Conservation (phyloP, 2,888 invertebrate species). For the Synergus umbraculus region DNA sequence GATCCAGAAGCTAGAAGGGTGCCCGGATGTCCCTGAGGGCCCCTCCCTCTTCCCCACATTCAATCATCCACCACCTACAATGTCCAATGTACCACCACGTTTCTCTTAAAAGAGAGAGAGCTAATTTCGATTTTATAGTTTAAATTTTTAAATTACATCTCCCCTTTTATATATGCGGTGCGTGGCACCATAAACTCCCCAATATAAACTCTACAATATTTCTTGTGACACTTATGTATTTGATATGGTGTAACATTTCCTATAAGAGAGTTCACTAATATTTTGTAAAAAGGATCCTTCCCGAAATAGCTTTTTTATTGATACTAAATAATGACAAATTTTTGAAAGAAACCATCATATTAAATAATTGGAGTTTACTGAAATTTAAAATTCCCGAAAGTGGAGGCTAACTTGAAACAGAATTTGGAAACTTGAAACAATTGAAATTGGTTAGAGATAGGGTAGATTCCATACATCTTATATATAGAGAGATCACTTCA, state of each 20-base stretch:
- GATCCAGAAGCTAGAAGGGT: conserved; percentile 66
- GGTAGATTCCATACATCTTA: background rate
- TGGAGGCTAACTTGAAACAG: background rate
- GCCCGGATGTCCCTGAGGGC: conserved; percentile 71
- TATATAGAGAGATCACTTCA: conserved; percentile 8
- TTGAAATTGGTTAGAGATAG: conserved; percentile 14
- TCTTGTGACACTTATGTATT: background rate
- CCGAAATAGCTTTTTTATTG: too few relatives aligned
- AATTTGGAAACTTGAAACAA: conserved; percentile 31
- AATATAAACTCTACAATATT: background rate
- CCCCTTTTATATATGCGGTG: conserved; percentile 1
- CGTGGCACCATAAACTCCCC: conserved; percentile 4
- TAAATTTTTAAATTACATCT: conserved; percentile 30
- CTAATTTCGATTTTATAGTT: conserved; percentile 24
- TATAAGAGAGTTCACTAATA: background rate
- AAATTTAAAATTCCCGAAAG: background rate
- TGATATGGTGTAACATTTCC: background rate
- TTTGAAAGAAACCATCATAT: too few relatives aligned
- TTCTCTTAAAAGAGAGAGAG: conserved; percentile 3
- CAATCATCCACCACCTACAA: conserved; percentile 63
- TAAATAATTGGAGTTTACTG: background rate
- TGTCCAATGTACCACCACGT: conserved; percentile 6
- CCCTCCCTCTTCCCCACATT: conserved; percentile 58
- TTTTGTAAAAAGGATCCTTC: too few relatives aligned
- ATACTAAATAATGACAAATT: background rate